Conservation (phyloP, 2,888 invertebrate species). For the Branchellion lobata region DNA sequence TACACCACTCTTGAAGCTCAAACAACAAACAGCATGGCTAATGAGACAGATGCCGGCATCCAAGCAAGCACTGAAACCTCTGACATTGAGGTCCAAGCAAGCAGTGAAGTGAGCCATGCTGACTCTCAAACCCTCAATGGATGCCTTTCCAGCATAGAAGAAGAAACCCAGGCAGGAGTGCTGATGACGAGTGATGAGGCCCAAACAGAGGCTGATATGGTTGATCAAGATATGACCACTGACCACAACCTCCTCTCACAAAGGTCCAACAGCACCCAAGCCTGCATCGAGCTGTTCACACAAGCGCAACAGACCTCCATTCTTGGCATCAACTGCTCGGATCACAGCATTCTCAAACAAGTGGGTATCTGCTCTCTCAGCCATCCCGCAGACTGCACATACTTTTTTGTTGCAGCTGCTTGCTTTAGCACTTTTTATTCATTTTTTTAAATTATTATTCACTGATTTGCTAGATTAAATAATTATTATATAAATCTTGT, state of each 20-base stretch:
- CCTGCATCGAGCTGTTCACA: neutral
- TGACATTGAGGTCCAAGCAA: slow-evolving; percentile 11
- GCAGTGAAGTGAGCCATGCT: neutral
- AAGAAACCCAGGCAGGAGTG: slow-evolving; percentile 22
- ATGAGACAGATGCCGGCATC: neutral
- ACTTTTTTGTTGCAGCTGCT: no score
- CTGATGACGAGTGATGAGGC: neutral
- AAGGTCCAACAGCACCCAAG: neutral
- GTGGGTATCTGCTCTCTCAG: no score
- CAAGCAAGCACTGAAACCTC: slow-evolving; percentile 7
- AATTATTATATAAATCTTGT: no score
- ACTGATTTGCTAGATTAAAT: no score
- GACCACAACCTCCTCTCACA: slow-evolving; percentile 4
- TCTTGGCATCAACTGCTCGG: neutral
- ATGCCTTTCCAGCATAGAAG: slow-evolving; percentile 18
- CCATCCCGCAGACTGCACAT: no score
- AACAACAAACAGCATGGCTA: slow-evolving; percentile 21
- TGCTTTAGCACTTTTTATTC: no score
- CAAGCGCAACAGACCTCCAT: slow-evolving; percentile 9
- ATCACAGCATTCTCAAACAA: slow-evolving; percentile 7
- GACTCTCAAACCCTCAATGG: neutral
- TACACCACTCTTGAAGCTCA: neutral
- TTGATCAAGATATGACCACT: slow-evolving; percentile 23
- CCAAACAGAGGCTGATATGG: slow-evolving; percentile 39
- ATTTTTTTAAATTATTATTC: no score